Conservation (phyloP, 2,113 vertebrate species). For the Scatophagus argus region DNA sequence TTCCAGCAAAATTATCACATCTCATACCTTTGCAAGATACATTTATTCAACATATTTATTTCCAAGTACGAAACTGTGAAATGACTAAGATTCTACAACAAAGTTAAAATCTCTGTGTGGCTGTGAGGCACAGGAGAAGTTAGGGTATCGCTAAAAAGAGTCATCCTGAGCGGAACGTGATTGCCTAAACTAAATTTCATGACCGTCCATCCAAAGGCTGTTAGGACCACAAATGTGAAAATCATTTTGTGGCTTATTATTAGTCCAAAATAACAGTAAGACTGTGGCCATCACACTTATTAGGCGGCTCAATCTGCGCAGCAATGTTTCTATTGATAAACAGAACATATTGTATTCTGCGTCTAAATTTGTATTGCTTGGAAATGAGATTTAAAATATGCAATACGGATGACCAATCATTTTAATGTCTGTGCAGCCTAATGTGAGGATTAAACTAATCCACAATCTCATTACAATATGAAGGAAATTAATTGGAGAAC, state of each 20-base stretch:
- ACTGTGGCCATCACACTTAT: background rate
- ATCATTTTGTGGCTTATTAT: too few species aligned
- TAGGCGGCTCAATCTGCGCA: background rate
- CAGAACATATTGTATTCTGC: background rate
- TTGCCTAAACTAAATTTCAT: too few species aligned
- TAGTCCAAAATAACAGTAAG: background rate
- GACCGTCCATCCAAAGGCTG: background rate
- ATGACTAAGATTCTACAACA: too few species aligned
- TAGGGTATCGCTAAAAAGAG: too few species aligned
- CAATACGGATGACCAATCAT: slow-evolving; percentile 65
- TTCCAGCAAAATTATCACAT: too few species aligned
- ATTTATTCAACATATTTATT: too few species aligned
- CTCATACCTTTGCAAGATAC: too few species aligned
- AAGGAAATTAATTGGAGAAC: slow-evolving; percentile 54
- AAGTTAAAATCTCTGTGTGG: too few species aligned
- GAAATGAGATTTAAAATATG: slow-evolving; percentile 41
- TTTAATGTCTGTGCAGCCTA: slow-evolving; percentile 52
- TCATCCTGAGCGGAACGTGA: too few species aligned
- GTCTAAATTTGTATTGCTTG: slow-evolving; percentile 1
- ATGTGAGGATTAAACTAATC: slow-evolving; percentile 68
- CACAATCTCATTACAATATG: slow-evolving; percentile 57
- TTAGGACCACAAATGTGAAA: background rate
- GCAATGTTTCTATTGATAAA: background rate
- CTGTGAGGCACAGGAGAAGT: too few species aligned
- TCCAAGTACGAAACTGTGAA: too few species aligned